Base-by-base conservation (phyloP, 2,797 vertebrate species). In the Chrosomus eos region DNA sequence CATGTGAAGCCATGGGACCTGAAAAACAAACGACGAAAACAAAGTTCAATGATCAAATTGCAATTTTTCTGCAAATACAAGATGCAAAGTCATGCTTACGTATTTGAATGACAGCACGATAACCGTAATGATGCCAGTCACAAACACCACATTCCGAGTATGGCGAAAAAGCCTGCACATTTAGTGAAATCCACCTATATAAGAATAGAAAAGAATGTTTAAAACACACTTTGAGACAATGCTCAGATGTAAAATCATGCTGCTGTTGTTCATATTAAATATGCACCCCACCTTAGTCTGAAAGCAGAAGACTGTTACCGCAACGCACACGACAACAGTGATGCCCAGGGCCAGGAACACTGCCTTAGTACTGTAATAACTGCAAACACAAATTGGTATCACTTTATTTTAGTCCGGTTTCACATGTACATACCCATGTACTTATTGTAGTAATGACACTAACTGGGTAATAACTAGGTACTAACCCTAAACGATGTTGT, bases 1-100 rank as follows among this genome's bases (percentile, higher is more conserved):
- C 98, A 99, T 99, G 89, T 99, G 97, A 62, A 99, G 97, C 98
- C 98, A 99, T 9, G 90, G 90, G 1, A 99, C 92, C 98, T 99
- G 86, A 88, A 0, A 18, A 0, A 79, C 83, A 2, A 90, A 80
- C 16, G 4, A 45, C 16, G 23, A 28, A 19, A 64, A 77, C 11
- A 14, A 14, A 38, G 31, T 38, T 51, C 9, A 40, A 81, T 26
- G 1, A 28, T 21, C 33, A 1, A 28, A 75, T 58, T 3, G 33
- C 18, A 18, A 18, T 40, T 60, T 60, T 4, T n/a, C 4, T 16
- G 16, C 16, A 64, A 64, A 60, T 21, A 13, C 40, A 45, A 26
- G 18, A 64, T 4, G 36, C 36, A 31, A 36, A 73, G 21, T 48
- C 45, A n/a, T 3, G 92, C 95, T 94, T 87, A 99, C 98, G 0